These are phyloP conservation scores for Oopsacas minuta DNA, from an alignment of 37 sponge, comb jelly and placozoan species.

Conservation along the genomic window DNA sequence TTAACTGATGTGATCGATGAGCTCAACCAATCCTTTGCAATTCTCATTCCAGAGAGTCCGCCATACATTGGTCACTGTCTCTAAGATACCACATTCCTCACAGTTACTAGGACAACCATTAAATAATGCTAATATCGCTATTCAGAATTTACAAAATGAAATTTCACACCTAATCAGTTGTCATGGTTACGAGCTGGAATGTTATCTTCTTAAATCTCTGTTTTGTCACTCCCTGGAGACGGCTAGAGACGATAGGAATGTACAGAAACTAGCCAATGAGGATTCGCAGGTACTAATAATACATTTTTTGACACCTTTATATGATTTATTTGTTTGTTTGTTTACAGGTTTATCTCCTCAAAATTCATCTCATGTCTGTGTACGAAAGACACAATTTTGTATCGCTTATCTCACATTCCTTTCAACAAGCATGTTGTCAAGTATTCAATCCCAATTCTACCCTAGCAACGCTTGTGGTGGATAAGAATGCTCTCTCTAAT, in stretches of 20 bases:
- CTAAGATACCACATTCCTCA: background rate
- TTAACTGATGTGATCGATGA: background rate
- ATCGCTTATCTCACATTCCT: background rate
- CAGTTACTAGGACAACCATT: background rate
- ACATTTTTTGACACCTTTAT: background rate
- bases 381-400: background rate
- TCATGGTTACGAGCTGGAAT: constrained; percentile 15
- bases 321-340: background rate
- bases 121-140: background rate
- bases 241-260: background rate
- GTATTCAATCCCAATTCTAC: background rate
- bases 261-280: background rate
- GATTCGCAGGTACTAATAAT: background rate
- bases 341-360: background rate
- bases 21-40: background rate
- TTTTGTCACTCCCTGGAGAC: background rate
- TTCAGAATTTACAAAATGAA: background rate
- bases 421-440: background rate
- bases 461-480: background rate
- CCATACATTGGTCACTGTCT: background rate
- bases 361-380: background rate
- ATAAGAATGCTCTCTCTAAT: background rate
- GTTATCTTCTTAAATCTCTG: background rate
- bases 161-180: constrained; percentile 9
- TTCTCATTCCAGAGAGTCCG: background rate